phyloP scores from a whole-genome alignment of 64 coral and sea anemone species.

The Platygyra sinensis region DNA sequence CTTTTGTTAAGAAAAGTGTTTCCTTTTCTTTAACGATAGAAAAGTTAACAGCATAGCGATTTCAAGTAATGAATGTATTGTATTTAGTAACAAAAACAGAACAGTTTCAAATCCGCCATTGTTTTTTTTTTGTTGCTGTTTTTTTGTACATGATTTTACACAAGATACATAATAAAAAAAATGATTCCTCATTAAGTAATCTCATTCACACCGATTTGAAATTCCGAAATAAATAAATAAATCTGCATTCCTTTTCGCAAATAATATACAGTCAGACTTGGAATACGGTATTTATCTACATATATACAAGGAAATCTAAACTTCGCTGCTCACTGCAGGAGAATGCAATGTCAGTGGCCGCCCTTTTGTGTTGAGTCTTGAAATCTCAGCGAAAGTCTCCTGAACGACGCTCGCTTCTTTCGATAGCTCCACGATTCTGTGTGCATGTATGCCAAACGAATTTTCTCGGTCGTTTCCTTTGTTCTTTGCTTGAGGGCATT shows the following conservation, averaged over 20 bases:
- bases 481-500: not conserved
- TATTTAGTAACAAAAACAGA: not conserved
- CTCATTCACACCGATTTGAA: too few relatives aligned
- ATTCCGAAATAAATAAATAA: too few relatives aligned
- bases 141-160: not conserved
- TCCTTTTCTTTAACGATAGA: not conserved
- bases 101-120: not conserved
- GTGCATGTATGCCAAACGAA: not conserved
- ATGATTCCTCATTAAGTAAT: too few relatives aligned
- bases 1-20: not conserved
- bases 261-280: not conserved
- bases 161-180: not conserved
- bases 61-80: not conserved
- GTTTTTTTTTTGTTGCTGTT: too few relatives aligned
- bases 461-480: not conserved
- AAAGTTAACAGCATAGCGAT: not conserved
- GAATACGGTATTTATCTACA: not conserved
- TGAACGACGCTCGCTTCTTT: not conserved
- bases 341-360: not conserved
- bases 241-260: not conserved
- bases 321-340: not conserved
- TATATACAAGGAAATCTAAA: not conserved
- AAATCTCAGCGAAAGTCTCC: not conserved
- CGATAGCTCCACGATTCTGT: not conserved
- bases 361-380: not conserved